Evolutionary conservation across 2,888 invertebrate species (phyloP), one percentile per base, ranked within the genome.

Genomic region (Archaeoteleia sp.): DNA sequence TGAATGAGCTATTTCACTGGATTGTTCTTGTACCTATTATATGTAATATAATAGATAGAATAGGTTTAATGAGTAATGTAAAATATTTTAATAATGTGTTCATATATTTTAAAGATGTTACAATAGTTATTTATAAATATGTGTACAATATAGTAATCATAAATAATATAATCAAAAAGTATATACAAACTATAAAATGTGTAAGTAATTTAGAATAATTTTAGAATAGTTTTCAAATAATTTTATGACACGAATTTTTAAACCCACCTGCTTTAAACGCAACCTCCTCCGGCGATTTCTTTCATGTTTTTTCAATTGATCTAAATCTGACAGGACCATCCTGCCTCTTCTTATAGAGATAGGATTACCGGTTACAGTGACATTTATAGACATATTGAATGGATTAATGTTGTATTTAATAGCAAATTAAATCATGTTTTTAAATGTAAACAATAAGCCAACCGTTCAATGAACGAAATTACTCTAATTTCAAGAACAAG

Each of bases 371-470:
- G 85, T 87, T 4, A 89, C 88, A 8, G 88, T 89, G 46, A 90
- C 88, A 80, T 90, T 89, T 70, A 90, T 88, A 40, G 90, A 89
- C 90, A 91, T 89, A 72, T 81, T 83, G 13, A 42, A 17, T n/a
- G n/a, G 32, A 20, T 4, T 20, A 20, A 20, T 20, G 5, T 20
- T 4, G 2, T 5, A 20, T 5, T 20, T 20, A 20, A 20, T 4
- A 20, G 2, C 3, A 5, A 4, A 4, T 20, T 4, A 37, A 37
- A 37, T 37, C 8, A 13, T 37, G 2, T 20, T 20, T 20, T 20
- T 2, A 20, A 20, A 20, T 5, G 5, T 20, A 20, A 20, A 20
- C 20, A 20, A n/a, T n/a, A n/a, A 20, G 20, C 2, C 20, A 20
- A 20, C 20, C 20, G 20, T 20, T 20, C 20, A 20, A n/a, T n/a